Base-by-base conservation (phyloP, 2,888 invertebrate species). In the Cryptocephalus primarius region DNA sequence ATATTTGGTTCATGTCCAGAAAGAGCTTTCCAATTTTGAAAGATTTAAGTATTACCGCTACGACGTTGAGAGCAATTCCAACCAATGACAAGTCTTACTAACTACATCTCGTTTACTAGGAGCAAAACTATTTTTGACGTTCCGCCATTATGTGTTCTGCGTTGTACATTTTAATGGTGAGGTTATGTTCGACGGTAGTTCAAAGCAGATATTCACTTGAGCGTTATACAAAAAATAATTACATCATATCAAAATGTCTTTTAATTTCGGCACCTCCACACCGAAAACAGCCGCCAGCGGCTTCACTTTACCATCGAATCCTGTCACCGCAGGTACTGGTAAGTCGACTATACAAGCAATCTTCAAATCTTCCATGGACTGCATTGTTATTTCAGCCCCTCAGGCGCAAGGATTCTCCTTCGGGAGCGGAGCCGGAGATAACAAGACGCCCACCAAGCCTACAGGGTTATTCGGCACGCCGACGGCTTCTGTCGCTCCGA, bases 281-380 rank as follows among this genome's bases (percentile, higher is more conserved):
- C 61, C 61, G 1, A 58, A 56, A 60, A 58, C 61, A 11, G 56
- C 59, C 8, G 57, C 59, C 9, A 52, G 58, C 4, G 61, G 61
- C 47, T 71, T 70, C 42, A 72, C 67, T 46, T 66, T 68, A 40
- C 63, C 68, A 1, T 55, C 67, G 1, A 55, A 65, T 4, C 68
- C 71, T 39, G 60, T 55, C 8, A 49, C 56, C 49, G 51, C 52
- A 50, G 46, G 45, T 46, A 22, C 22, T 39, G 14, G 12, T 22
- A 36, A 36, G 41, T 9, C 14, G 22, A 14, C 11, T 45, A 10
- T 33, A 34, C 33, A 47, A 42, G 6, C 12, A 40, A 49, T 36
- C 33, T 33, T 33, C 39, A 22, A 22, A 22, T 22, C 6, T 22
- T 22, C 22, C 22, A 44, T 41, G 31, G 34, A n/a, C 8, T 39